Base-by-base conservation (phyloP, 2,888 invertebrate species). In the Periphyllus acericola region DNA sequence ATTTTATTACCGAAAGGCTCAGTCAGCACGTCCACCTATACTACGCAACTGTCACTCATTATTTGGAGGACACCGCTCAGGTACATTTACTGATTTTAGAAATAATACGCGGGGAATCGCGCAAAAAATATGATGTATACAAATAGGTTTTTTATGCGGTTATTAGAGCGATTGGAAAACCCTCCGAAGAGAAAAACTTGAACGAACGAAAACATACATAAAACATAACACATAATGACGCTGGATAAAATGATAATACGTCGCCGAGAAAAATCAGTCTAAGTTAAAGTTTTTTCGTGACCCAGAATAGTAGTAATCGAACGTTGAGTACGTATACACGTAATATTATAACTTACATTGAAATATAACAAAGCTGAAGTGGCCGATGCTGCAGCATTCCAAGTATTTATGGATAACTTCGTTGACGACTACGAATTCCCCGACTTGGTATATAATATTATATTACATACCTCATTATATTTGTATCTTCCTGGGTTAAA, bases 1-100 rank as follows among this genome's bases (percentile, higher is more conserved):
- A 83, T 60, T 75, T 83, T 74, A 55, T 83, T 32, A 17, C 32
- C 34, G 17, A 74, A 82, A 80, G 40, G 66, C 36, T 21, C 34
- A 52, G 71, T 72, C 72, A 71, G 72, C 72, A 34, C 3, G 32
- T 32, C 17, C 11, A 29, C 1, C 29, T 68, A 68, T 3, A 14
- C 29, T 25, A 68, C 11, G 8, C n/a, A 29, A 3, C 29, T 71
- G 71, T 71, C 32, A 17, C 32, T 71, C 25, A 25, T 25, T 40
- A 40, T 40, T 74, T 40, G 6, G 8, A 46, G 21, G 6, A 25
- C 4, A 1, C 21, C 21, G 8, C 72, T 19, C 1, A 5, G 21
- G 6, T 21, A 19, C 19, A 36, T 21, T 21, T 34, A 19, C 34
- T 68, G 6, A 25, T n/a, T 2, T 29, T 68, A 66, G 21, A 66